These are phyloP conservation scores for Ctenochaetus hawaiiensis DNA, from an alignment of 2,797 vertebrate genomes.

Conservation along the genomic window DNA sequence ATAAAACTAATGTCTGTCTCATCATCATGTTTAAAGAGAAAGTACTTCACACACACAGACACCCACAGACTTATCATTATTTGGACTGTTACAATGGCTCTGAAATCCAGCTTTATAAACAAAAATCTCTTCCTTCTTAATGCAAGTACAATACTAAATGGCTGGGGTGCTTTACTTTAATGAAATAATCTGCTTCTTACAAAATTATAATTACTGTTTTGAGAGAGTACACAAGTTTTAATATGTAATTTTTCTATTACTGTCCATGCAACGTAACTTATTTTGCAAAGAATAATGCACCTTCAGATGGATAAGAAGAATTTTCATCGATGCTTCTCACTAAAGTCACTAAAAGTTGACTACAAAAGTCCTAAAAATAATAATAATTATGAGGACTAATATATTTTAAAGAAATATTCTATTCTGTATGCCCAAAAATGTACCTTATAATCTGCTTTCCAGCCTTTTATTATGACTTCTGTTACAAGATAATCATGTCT, in stretches of 20 bases:
- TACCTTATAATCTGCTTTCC: neutral
- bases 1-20: no score
- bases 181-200: neutral
- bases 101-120: neutral
- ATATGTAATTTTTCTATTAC: neutral
- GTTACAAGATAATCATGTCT: constrained; percentile 1
- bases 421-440: neutral
- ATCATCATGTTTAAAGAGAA: no score
- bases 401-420: no score
- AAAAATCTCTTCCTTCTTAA: neutral
- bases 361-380: no score
- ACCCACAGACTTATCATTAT: no score
- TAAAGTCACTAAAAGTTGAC: neutral
- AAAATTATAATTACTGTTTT: neutral
- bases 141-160: neutral
- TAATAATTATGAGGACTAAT: no score
- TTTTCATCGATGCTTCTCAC: neutral
- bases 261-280: neutral
- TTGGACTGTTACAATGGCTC: no score
- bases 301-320: neutral
- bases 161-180: neutral
- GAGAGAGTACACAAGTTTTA: neutral
- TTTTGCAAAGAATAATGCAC: neutral
- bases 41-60: no score
- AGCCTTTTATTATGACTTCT: neutral